Evolutionary conservation across 2,797 vertebrate genomes (phyloP), one percentile per base, ranked within the genome.

Genomic region (Dromococcyx pavoninus): DNA sequence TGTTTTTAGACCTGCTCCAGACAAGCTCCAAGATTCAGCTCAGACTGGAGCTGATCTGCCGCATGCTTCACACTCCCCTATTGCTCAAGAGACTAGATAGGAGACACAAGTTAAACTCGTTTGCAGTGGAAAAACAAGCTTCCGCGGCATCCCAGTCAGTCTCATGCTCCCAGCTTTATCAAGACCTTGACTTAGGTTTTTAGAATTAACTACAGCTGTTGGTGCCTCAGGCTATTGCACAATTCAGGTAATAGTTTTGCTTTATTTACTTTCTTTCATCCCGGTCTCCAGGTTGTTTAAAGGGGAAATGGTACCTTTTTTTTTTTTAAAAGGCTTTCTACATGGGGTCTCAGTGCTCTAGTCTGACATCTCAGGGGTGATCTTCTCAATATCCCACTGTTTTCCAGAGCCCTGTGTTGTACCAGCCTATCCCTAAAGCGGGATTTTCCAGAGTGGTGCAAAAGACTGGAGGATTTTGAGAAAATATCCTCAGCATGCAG

Each of bases 41-140:
- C 60, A 57, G 21, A n/a, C 35, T 28, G 41, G 37, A 67, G 69
- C 39, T 53, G 15, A 6, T n/a, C 19, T 19, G 50, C 16, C 33
- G 10, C 21, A 15, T 0, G 3, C 32, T 79, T 35, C 57, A 23
- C 9, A 3, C 24, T 33, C 33, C 33, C 43, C 33, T 7, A 0
- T 8, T 30, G 24, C 72, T 50, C 46, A 4, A 8, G 35, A 37
- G 17, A 12, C 77, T 53, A 3, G 19, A 50, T 9, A 25, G 1
- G 8, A 12, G 33, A 53, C 37, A 9, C 32, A 24, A 39, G 50
- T 53, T 75, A 25, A 54, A 78, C 17, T 3, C 5, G 51, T 43
- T 48, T 33, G 39, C 56, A 33, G 62, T 43, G 64, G 64, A 48
- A 83, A 50, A 5, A 6, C 17, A 24, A 37, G 14, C 10, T 24